Percentiles rank a stretch among this genome's conserved stretches.
Conservation (phyloP, 2,797 vertebrate species). For the Streptopelia turtur region DNA sequence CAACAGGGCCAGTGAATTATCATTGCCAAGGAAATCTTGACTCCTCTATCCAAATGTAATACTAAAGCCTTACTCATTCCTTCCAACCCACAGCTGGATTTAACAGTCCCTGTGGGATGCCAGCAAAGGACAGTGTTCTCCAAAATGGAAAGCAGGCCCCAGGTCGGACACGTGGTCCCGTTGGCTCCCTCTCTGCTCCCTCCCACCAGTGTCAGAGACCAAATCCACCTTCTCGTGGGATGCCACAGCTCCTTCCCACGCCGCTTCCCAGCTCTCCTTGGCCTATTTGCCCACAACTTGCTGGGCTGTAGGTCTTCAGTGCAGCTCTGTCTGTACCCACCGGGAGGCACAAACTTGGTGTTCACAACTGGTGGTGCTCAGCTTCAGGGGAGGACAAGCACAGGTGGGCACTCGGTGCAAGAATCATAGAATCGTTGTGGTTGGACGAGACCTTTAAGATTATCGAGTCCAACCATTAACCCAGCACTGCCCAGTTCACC, state of each 20-base stretch:
- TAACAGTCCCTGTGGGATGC: background rate
- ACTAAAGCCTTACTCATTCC: background rate
- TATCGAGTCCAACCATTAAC: no score
- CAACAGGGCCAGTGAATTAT: background rate
- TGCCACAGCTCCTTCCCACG: background rate
- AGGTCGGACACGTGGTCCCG: background rate
- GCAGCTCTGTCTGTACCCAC: background rate
- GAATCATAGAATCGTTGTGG: background rate
- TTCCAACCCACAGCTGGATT: constrained; percentile 2
- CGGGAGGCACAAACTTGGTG: background rate
- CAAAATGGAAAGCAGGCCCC: background rate
- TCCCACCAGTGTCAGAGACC: background rate
- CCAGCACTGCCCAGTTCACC: no score
- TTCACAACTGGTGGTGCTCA: background rate
- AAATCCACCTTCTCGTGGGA: background rate
- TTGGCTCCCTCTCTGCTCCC: background rate
- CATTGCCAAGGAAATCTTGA: constrained; percentile 40
- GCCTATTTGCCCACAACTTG: background rate
- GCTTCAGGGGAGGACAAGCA: background rate
- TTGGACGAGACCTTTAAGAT: no score
- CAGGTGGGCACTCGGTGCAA: background rate
- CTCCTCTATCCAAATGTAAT: background rate
- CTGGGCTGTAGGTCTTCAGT: background rate
- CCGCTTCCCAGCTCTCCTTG: background rate
- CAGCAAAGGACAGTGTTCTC: background rate